Evolutionary conservation across 2,888 invertebrate genomes (phyloP).

Genomic region (Therioaphis trifolii): DNA sequence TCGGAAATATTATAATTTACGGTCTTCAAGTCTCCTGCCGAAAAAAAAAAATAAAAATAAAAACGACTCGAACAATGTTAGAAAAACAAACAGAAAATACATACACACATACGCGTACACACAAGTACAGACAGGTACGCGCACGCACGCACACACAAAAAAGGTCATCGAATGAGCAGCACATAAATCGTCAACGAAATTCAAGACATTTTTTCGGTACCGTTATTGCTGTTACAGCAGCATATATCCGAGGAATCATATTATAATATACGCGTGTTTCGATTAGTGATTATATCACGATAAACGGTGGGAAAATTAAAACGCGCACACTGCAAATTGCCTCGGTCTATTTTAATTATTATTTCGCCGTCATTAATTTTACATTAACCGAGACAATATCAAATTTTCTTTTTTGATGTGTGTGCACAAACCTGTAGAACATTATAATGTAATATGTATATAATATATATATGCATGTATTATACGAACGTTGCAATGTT

Average conservation of each 20-base stretch:
- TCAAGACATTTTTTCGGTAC: constrained; percentile 9
- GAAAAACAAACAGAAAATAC: constrained; percentile 32
- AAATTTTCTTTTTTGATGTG: too few species aligned
- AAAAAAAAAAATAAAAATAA: constrained; percentile 31
- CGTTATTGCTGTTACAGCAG: background rate
- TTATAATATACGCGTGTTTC: background rate
- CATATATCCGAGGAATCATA: background rate
- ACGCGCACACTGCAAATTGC: background rate
- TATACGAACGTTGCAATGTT: too few species aligned
- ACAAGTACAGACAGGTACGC: too few species aligned
- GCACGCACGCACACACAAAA: background rate
- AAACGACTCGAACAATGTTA: constrained; percentile 42
- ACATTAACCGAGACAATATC: too few species aligned
- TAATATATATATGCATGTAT: too few species aligned
- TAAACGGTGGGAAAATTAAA: constrained; percentile 32
- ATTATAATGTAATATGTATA: too few species aligned
- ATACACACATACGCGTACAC: background rate
- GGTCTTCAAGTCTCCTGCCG: background rate
- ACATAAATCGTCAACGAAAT: constrained; percentile 42
- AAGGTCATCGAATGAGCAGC: constrained; percentile 36
- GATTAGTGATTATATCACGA: background rate
- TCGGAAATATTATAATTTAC: constrained; percentile 53
- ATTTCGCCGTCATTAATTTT: too few species aligned
- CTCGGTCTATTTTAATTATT: too few species aligned
- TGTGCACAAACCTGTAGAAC: too few species aligned